phyloP scores from a whole-genome alignment of 2,888 invertebrate genomes.

The Agrotis segetum region DNA sequence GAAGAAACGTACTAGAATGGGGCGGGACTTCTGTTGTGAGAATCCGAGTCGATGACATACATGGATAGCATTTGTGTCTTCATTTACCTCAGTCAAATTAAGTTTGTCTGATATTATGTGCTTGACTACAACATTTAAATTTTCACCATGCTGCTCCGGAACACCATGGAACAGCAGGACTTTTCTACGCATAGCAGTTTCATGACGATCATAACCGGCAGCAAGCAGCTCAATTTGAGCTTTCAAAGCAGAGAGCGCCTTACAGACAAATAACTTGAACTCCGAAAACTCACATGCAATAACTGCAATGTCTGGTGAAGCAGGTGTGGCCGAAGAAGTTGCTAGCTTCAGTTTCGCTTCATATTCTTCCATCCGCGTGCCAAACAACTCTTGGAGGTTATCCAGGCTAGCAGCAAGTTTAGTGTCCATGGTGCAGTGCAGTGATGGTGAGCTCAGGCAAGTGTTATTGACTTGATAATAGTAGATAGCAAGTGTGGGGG shows the following conservation, averaged over 20 bases:
- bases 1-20: neutral
- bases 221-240: neutral
- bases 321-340: neutral
- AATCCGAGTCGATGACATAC: neutral
- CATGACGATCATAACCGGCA: neutral
- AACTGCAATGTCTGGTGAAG: neutral
- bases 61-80: neutral
- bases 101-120: neutral
- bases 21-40: neutral
- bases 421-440: neutral
- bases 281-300: neutral
- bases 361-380: neutral
- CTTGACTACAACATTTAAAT: neutral
- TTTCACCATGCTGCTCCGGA: neutral
- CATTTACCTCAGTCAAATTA: neutral
- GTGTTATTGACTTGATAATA: neutral
- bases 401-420: constrained; percentile 1
- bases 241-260: neutral
- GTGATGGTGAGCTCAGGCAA: neutral
- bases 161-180: constrained; percentile 3
- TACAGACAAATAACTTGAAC: neutral
- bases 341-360: neutral
- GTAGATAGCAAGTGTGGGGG: neutral
- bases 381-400: neutral
- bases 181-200: neutral